These are phyloP conservation scores for Neuroterus valhalla DNA, from an alignment of 1,140 invertebrate species.

Conservation along the genomic window DNA sequence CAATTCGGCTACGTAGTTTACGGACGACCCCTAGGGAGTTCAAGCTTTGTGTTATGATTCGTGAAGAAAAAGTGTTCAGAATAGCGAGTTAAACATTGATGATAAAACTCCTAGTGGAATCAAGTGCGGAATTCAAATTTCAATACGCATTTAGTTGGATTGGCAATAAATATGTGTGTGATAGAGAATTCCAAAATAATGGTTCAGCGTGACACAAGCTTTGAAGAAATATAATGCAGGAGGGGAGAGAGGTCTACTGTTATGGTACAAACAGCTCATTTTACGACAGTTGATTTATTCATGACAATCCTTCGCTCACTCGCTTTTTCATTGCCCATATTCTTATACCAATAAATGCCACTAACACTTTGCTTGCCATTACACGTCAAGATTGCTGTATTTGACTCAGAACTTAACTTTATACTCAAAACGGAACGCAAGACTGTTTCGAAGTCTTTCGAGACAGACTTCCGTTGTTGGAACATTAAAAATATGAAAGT, in stretches of 20 bases:
- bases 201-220: constrained; percentile 17
- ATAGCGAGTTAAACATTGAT: not conserved
- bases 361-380: constrained; percentile 35
- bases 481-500: not conserved
- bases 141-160: not conserved
- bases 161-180: constrained; percentile 40
- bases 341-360: constrained; percentile 47
- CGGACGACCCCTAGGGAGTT: no score
- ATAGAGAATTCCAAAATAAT: constrained; percentile 15
- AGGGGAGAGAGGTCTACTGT: constrained; percentile 34
- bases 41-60: no score
- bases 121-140: not conserved
- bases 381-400: constrained; percentile 38
- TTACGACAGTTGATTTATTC: constrained; percentile 52
- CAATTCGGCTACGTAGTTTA: no score
- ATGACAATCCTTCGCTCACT: constrained; percentile 35
- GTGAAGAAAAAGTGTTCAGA: not conserved
- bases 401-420: constrained; percentile 8
- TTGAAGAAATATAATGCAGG: not conserved
- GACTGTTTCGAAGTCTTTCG: not conserved
- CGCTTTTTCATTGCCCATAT: constrained; percentile 44
- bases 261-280: constrained; percentile 41
- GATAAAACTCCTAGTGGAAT: not conserved
- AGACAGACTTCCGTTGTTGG: not conserved
- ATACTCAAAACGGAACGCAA: not conserved